Conservation (phyloP, 53 echinoderm and acorn worm species). For the Hippasteria phrygiana region DNA sequence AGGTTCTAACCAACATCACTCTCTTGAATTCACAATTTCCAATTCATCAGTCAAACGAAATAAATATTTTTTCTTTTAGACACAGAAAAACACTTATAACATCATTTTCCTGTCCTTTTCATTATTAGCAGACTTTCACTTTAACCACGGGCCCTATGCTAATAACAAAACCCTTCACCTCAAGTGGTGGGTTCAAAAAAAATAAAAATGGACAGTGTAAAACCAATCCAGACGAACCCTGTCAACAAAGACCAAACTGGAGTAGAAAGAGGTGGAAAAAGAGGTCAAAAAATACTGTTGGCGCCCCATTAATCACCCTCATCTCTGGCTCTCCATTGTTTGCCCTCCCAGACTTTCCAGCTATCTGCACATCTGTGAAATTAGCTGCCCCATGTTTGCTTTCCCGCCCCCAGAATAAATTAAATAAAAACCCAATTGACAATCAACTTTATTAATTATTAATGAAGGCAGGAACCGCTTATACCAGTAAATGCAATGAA, state of each 20-base stretch:
- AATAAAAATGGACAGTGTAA: neutral
- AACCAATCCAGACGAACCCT: neutral
- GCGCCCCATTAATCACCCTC: constrained; percentile 17
- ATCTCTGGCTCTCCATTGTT: neutral
- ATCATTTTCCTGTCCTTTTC: too few relatives aligned
- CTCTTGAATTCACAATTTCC: too few relatives aligned
- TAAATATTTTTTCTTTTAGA: too few relatives aligned
- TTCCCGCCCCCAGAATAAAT: constrained; percentile 11
- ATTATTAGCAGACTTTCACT: too few relatives aligned
- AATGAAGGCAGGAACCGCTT: neutral
- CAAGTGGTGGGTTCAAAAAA: too few relatives aligned
- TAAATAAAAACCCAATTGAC: neutral
- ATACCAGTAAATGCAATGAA: neutral
- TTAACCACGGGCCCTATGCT: neutral
- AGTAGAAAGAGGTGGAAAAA: neutral
- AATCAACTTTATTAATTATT: constrained; percentile 11
- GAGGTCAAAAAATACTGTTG: neutral
- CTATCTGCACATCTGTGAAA: constrained; percentile 19
- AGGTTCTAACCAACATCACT: too few relatives aligned
- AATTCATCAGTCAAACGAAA: too few relatives aligned
- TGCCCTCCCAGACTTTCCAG: neutral
- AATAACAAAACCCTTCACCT: neutral
- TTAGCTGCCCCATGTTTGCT: neutral
- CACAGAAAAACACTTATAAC: too few relatives aligned
- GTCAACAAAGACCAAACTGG: neutral